Conservation (phyloP, 2,113 vertebrate genomes). For the Mobula birostris region DNA sequence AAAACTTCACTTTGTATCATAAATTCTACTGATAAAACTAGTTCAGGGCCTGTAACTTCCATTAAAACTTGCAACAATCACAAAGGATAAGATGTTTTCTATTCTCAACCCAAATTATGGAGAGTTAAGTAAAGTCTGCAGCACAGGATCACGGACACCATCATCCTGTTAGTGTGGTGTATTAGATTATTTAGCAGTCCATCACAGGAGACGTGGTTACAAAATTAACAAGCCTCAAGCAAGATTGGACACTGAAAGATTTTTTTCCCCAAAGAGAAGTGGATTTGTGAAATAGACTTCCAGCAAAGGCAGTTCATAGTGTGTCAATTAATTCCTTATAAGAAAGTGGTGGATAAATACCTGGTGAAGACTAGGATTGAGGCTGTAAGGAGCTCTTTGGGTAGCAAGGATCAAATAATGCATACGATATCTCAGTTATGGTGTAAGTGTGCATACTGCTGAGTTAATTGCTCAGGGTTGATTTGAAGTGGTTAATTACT, state of each 20-base stretch:
- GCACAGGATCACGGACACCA: background rate
- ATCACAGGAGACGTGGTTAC: background rate
- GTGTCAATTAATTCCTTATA: background rate
- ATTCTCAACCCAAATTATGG: background rate
- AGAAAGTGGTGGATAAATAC: background rate
- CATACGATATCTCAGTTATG: background rate
- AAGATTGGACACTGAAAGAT: background rate
- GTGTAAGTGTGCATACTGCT: background rate
- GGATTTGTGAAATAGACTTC: conserved; percentile 13
- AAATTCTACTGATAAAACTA: background rate
- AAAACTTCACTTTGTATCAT: no score
- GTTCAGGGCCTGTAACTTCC: background rate
- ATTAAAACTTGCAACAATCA: conserved; percentile 2
- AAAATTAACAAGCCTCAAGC: conserved; percentile 28
- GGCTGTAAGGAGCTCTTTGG: background rate
- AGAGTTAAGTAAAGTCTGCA: background rate
- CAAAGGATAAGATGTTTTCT: conserved; percentile 2
- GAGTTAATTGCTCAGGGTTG: background rate
- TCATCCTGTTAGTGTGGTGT: background rate
- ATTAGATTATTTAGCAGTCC: conserved; percentile 11
- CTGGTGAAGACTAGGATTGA: background rate
- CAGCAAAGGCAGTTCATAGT: conserved; percentile 14
- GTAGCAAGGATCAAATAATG: background rate
- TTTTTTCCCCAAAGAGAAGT: background rate
- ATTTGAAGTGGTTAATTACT: background rate